Base-by-base conservation (phyloP, 2,888 invertebrate species). In the Sylvicola cinctus region DNA sequence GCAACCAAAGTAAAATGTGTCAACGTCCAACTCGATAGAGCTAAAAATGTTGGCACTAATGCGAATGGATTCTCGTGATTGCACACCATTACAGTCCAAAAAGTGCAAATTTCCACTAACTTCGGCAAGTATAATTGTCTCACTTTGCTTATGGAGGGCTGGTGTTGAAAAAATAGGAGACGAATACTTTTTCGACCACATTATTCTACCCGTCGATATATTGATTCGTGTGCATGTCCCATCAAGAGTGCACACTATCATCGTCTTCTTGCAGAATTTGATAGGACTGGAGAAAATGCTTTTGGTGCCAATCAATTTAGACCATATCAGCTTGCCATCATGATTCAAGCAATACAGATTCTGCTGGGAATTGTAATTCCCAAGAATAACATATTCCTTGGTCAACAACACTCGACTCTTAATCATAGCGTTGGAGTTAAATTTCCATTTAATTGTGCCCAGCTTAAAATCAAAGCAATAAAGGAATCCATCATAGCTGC, bases 31-130 rank as follows among this genome's bases (percentile, higher is more conserved):
- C 31, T 61, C 56, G 16, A 79, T 54, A 8, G 79, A 74, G 3
- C 81, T 78, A 57, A 80, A 84, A 42, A 84, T 65, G 43, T 75
- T 71, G n/a, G n/a, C n/a, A n/a, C n/a, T n/a, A n/a, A n/a, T n/a
- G n/a, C n/a, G n/a, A n/a, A n/a, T n/a, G n/a, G n/a, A n/a, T n/a
- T n/a, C n/a, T n/a, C n/a, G n/a, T n/a, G n/a, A n/a, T n/a, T n/a
- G n/a, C n/a, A n/a, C n/a, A n/a, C 68, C 69, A 40, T 58, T 52
- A 30, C 56, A 56, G 36, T 62, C 58, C 34, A 68, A 48, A 46
- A 64, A 66, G 44, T 65, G 64, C 35, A 75, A 50, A 29, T 51
- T 53, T 4, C 74, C 74, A 5, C 36, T 42, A 3, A 57, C 57
- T 42, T 55, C 56, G 1, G 56, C 55, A 12, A 51, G 37, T 8